phyloP scores from a whole-genome alignment of 2,797 vertebrate genomes.

The Carapus acus region DNA sequence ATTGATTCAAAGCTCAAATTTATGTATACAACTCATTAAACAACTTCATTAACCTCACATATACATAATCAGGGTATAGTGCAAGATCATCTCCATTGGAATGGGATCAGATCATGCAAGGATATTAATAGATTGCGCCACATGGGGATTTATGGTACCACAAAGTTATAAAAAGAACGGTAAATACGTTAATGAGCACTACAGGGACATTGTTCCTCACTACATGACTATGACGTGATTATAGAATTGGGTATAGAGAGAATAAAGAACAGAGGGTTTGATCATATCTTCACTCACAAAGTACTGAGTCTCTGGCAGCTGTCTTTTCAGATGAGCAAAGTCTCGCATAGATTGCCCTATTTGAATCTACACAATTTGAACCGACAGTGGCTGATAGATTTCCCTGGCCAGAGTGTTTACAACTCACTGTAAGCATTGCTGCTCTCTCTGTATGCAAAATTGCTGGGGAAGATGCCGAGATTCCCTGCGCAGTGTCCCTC shows the following conservation, averaged over 20 bases:
- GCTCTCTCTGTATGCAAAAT: slow-evolving; percentile 73
- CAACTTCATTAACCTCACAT: not conserved
- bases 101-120: not conserved
- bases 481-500: slow-evolving; percentile 79
- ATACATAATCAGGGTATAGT: no score
- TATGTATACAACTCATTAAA: no score
- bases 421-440: not conserved
- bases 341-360: not conserved
- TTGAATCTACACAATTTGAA: not conserved
- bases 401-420: not conserved
- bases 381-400: not conserved
- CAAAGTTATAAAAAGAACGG: not conserved
- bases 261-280: no score
- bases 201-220: not conserved
- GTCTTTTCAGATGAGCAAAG: no score
- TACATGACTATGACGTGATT: no score
- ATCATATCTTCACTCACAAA: no score
- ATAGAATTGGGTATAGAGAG: no score
- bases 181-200: not conserved
- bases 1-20: no score
- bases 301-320: no score
- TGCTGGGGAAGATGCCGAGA: slow-evolving; percentile 85
- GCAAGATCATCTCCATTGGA: not conserved
- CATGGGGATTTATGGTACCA: no score
- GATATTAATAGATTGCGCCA: no score